phyloP scores from a whole-genome alignment of 2,888 invertebrate species.

The Dendrolimus pini region DNA sequence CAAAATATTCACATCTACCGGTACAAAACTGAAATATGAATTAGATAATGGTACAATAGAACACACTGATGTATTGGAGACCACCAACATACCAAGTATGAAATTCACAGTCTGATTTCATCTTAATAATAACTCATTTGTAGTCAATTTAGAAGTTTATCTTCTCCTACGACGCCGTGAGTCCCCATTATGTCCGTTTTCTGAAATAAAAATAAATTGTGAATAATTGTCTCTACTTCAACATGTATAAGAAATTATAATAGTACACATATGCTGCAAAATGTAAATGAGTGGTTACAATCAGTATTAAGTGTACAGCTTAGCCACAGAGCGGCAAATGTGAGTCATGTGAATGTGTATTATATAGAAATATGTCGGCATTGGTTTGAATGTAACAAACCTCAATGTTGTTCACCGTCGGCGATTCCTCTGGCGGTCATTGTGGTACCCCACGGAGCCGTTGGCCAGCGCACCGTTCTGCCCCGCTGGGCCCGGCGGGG shows the following conservation, averaged over 20 bases:
- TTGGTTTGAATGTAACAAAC: slow-evolving; percentile 73
- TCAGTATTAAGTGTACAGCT: background rate
- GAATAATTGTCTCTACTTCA: slow-evolving; percentile 5
- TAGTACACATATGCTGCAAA: slow-evolving; percentile 5
- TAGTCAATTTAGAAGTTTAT: slow-evolving; percentile 29
- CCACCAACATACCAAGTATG: slow-evolving; percentile 2
- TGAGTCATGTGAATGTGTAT: slow-evolving; percentile 21
- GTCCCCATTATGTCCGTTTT: slow-evolving; percentile 68
- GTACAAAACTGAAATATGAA: slow-evolving; percentile 32
- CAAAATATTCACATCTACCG: too few relatives aligned
- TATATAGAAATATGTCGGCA: slow-evolving; percentile 46
- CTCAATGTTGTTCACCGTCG: slow-evolving; percentile 67
- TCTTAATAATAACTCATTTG: slow-evolving; percentile 5
- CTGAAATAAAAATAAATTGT: slow-evolving; percentile 48
- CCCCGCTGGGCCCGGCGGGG: slow-evolving; percentile 38
- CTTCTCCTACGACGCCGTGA: slow-evolving; percentile 68
- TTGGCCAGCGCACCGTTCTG: slow-evolving; percentile 51
- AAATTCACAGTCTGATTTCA: slow-evolving; percentile 1
- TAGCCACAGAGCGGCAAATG: background rate
- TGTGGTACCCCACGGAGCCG: slow-evolving; percentile 70
- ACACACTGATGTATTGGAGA: background rate
- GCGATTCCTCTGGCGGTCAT: slow-evolving; percentile 73
- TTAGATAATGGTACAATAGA: slow-evolving; percentile 18
- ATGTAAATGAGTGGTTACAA: background rate
- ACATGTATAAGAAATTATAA: slow-evolving; percentile 9